phyloP scores from a whole-genome alignment of 1,140 invertebrate genomes.

The Teleopsis dalmanni region DNA sequence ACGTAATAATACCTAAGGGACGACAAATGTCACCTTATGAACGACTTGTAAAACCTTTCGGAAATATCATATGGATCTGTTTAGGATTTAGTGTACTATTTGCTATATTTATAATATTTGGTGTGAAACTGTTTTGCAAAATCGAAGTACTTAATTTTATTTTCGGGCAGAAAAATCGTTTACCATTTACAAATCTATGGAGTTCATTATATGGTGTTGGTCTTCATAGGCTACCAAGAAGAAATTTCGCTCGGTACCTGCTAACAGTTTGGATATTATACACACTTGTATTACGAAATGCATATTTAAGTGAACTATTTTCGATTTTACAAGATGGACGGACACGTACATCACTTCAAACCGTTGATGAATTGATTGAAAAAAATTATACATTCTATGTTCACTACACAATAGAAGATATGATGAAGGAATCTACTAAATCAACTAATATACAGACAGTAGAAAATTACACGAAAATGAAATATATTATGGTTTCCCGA shows the following conservation, averaged over 20 bases:
- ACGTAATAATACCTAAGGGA: constrained; percentile 24
- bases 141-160: constrained; percentile 16
- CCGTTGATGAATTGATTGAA: constrained; percentile 2
- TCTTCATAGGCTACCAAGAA: constrained; percentile 2
- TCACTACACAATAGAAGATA: background rate
- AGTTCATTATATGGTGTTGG: constrained; percentile 19
- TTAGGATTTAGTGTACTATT: constrained; percentile 14
- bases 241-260: constrained; percentile 13
- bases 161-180: constrained; percentile 20
- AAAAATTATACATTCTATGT: constrained; percentile 4
- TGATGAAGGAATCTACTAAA: background rate
- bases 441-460: constrained; percentile 3
- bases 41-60: constrained; percentile 25
- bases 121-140: constrained; percentile 7
- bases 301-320: constrained; percentile 10
- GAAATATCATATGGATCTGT: constrained; percentile 27
- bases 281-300: constrained; percentile 5
- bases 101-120: constrained; percentile 17
- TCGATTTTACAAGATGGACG: constrained; percentile 3
- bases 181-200: constrained; percentile 25
- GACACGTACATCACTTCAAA: constrained; percentile 7
- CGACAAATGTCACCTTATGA: constrained; percentile 20
- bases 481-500: background rate
- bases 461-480: background rate
- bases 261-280: constrained; percentile 18